Evolutionary conservation across 1,140 invertebrate genomes (phyloP).

Genomic region (Harpegnathos saltator): DNA sequence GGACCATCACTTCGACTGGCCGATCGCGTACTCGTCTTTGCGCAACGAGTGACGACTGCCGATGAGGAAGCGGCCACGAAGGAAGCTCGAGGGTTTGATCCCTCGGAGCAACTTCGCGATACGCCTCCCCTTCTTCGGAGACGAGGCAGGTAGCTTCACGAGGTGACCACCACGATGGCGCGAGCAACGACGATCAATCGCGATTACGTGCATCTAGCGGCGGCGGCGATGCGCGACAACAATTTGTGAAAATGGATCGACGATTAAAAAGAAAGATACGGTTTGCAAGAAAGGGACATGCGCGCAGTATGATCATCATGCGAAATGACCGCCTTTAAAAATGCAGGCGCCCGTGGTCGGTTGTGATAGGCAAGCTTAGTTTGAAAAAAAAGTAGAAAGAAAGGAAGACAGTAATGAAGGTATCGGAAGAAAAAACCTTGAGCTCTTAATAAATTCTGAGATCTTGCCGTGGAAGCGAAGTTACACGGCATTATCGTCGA

Average conservation of each 20-base stretch:
- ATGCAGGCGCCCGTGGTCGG: not conserved
- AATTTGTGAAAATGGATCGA: conserved; percentile 8
- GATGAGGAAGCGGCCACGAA: not conserved
- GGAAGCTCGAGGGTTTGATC: not conserved
- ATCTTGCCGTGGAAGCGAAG: not conserved
- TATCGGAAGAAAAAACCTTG: too few relatives aligned
- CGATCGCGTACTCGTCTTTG: not conserved
- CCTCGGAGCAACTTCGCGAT: not conserved
- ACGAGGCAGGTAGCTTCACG: conserved; percentile 2
- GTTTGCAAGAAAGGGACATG: not conserved
- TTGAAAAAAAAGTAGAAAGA: not conserved
- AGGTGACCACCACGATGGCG: not conserved
- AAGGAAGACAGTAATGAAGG: not conserved
- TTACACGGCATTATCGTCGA: too few relatives aligned
- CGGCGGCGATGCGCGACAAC: not conserved
- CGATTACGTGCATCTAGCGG: conserved; percentile 16
- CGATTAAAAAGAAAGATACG: too few relatives aligned
- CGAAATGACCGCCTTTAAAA: conserved; percentile 22
- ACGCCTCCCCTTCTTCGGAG: not conserved
- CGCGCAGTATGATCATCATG: not conserved
- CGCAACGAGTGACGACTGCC: not conserved
- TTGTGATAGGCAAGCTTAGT: not conserved
- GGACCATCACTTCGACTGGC: conserved; percentile 19
- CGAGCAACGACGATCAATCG: conserved; percentile 21
- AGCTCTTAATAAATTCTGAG: not conserved